Evolutionary conservation across 2,113 vertebrate species (phyloP).

Genomic region (Cryptomyrus ogoouensis): DNA sequence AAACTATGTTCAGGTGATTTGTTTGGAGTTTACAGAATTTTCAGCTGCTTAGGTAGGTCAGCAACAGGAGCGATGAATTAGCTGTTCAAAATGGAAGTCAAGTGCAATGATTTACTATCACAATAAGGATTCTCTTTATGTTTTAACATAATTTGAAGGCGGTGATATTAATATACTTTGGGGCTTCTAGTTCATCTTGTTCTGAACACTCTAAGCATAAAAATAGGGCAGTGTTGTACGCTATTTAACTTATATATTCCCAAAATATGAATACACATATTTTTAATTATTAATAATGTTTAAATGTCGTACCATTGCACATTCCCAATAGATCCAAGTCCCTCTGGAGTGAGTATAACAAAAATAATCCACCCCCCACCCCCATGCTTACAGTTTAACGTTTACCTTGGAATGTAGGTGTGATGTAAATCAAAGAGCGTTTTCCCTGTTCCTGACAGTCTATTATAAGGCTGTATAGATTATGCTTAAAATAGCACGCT

Average conservation of each 20-base stretch:
- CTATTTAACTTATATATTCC: neutral
- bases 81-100: neutral
- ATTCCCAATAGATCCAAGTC: neutral
- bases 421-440: neutral
- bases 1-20: neutral
- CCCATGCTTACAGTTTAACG: neutral
- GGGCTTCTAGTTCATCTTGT: neutral
- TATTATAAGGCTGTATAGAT: neutral
- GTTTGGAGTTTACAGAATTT: constrained; percentile 5
- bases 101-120: neutral
- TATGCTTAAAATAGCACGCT: neutral
- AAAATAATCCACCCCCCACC: neutral
- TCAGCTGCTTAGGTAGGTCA: neutral
- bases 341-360: no score
- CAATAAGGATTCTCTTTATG: neutral
- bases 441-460: neutral
- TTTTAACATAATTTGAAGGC: neutral
- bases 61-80: neutral
- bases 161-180: neutral
- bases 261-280: neutral
- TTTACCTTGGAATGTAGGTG: constrained; percentile 9
- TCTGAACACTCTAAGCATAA: neutral
- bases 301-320: neutral
- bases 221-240: neutral
- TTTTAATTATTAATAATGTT: neutral